These are phyloP conservation scores for Gallinago undulata DNA, from an alignment of 2,113 vertebrate genomes.

Conservation along the genomic window DNA sequence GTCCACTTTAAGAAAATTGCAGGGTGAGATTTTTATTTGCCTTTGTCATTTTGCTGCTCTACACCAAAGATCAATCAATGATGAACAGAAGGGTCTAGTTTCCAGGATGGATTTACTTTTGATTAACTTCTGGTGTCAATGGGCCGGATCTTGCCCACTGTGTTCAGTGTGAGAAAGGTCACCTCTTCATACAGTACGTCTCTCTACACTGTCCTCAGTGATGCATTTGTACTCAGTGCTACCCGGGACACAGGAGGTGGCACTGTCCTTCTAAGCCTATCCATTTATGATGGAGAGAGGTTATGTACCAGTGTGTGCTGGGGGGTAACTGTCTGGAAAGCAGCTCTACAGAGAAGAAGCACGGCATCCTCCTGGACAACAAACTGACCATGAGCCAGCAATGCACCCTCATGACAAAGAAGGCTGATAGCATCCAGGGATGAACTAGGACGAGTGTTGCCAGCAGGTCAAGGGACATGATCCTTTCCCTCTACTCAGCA, in stretches of 20 bases:
- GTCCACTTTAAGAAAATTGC: neutral
- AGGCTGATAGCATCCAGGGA: neutral
- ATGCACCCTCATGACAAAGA: neutral
- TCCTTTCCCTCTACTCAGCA: neutral
- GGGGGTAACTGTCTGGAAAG: neutral
- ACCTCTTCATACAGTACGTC: neutral
- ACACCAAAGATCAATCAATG: neutral
- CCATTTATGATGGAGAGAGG: neutral
- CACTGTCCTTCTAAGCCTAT: neutral
- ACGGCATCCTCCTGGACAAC: neutral
- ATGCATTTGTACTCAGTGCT: neutral
- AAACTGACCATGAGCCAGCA: neutral
- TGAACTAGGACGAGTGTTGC: neutral
- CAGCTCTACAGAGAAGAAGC: neutral
- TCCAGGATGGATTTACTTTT: neutral
- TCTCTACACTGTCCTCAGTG: neutral
- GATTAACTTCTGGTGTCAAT: neutral
- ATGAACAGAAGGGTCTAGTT: neutral
- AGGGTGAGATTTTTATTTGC: neutral
- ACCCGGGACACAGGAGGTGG: neutral
- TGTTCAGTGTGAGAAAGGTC: neutral
- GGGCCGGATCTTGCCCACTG: neutral
- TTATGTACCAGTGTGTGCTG: neutral
- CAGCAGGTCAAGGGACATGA: neutral
- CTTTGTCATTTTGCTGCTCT: neutral